Percentiles rank a stretch among this genome's conserved stretches.
phyloP scores from a whole-genome alignment of 2,888 invertebrate species.

The Sinohyriopsis cumingii region DNA sequence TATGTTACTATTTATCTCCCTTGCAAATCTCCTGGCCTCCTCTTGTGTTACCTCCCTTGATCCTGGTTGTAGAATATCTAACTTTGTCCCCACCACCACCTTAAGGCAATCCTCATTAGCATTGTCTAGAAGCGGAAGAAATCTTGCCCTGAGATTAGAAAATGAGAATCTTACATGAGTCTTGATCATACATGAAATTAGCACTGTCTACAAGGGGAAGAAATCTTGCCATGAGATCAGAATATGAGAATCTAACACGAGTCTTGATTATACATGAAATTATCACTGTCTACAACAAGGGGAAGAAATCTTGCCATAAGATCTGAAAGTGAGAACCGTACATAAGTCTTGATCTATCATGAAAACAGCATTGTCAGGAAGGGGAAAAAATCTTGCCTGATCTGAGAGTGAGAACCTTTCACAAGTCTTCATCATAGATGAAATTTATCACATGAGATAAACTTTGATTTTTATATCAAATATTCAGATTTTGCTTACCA shows the following conservation, averaged over 20 bases:
- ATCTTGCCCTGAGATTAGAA: conserved; percentile 61
- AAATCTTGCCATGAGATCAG: conserved; percentile 32
- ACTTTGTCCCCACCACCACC: conserved; percentile 68
- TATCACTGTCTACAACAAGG: neutral
- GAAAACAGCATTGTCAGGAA: neutral
- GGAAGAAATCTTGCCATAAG: conserved; percentile 25
- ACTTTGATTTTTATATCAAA: no score
- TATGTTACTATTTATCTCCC: conserved; percentile 56
- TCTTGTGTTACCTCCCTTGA: conserved; percentile 54
- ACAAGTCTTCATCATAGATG: neutral
- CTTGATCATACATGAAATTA: neutral
- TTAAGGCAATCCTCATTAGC: conserved; percentile 65
- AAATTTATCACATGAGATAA: no score
- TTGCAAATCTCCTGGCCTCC: conserved; percentile 56
- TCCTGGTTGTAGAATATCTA: conserved; percentile 50
- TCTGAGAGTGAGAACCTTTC: conserved; percentile 2
- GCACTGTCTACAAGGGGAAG: neutral
- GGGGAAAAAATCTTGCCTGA: conserved; percentile 4
- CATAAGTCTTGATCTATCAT: neutral
- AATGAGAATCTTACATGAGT: neutral
- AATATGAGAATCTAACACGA: neutral
- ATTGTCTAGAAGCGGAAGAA: conserved; percentile 60
- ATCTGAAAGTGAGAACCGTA: conserved; percentile 8
- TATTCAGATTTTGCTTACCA: neutral
- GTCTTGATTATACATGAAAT: neutral